Percentiles rank a stretch among this genome's conserved stretches.
These are phyloP conservation scores for Heterodera schachtii DNA, from an alignment of 1,140 invertebrate species.

Conservation along the genomic window DNA sequence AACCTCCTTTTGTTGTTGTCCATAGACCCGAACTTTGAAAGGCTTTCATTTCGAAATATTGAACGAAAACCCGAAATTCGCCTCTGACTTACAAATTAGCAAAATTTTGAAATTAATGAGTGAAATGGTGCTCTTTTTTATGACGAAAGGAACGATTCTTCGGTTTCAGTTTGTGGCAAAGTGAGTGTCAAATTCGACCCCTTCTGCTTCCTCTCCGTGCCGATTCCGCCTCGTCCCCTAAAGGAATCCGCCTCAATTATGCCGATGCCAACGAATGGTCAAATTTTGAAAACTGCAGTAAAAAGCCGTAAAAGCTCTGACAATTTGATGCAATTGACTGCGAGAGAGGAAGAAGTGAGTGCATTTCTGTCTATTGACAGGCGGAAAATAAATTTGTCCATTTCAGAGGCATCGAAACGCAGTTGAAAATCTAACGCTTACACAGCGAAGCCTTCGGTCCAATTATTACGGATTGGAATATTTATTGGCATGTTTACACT, in stretches of 20 bases:
- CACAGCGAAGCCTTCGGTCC: not conserved
- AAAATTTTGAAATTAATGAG: too few species aligned
- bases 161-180: slow-evolving; percentile 19
- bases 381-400: too few species aligned
- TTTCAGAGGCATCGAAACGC: not conserved
- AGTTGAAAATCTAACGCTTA: not conserved
- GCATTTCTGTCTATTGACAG: not conserved
- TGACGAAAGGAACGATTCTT: too few species aligned
- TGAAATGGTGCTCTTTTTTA: too few species aligned
- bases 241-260: not conserved
- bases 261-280: not conserved
- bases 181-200: slow-evolving; percentile 25
- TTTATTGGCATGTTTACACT: not conserved
- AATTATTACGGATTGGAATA: not conserved
- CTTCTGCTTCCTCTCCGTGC: slow-evolving; percentile 33
- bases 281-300: not conserved
- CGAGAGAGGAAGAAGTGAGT: not conserved
- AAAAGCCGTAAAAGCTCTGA: not conserved
- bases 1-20: too few species aligned
- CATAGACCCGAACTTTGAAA: not conserved
- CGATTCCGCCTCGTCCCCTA: slow-evolving; percentile 18
- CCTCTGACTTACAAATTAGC: too few species aligned
- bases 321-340: not conserved
- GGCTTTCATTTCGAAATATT: too few species aligned
- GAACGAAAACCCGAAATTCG: too few species aligned